Conservation (phyloP, 2,113 vertebrate genomes). For the human (Homo sapiens) region DNA sequence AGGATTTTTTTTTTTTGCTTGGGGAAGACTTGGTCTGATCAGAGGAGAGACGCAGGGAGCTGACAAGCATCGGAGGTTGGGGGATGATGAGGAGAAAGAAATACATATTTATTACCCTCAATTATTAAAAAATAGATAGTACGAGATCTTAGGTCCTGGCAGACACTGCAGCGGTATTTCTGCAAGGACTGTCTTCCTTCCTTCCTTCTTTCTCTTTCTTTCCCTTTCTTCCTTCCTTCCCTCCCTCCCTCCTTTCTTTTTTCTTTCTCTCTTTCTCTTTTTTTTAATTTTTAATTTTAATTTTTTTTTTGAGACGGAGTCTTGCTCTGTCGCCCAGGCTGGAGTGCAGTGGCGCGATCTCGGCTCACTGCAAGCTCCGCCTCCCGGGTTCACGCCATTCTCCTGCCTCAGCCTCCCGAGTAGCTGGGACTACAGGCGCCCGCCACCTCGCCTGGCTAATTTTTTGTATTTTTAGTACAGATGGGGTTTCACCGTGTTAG, state of each 20-base stretch:
- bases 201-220: background rate
- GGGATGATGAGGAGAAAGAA: constrained; percentile 83
- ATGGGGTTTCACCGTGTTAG: too few relatives aligned
- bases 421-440: too few relatives aligned
- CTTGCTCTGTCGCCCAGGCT: too few relatives aligned
- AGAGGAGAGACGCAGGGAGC: constrained; percentile 86
- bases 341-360: too few relatives aligned
- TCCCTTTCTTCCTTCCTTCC: background rate
- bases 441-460: accelerated
- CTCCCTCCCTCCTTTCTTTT: background rate
- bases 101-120: constrained; percentile 91
- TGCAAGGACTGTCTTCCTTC: constrained; percentile 79
- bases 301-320: accelerated
- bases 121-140: constrained; percentile 89
- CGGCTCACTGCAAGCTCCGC: too few relatives aligned
- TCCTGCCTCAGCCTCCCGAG: too few relatives aligned
- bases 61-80: constrained; percentile 86
- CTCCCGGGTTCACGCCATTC: too few relatives aligned
- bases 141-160: constrained; percentile 85
- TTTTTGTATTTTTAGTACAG: too few relatives aligned
- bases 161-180: constrained; percentile 81
- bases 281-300: background rate
- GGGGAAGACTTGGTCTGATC: constrained; percentile 87
- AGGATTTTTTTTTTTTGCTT: constrained; percentile 78
- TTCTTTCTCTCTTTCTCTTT: background rate